phyloP scores from a whole-genome alignment of 2,888 invertebrate genomes.

The Alsophila aescularia region DNA sequence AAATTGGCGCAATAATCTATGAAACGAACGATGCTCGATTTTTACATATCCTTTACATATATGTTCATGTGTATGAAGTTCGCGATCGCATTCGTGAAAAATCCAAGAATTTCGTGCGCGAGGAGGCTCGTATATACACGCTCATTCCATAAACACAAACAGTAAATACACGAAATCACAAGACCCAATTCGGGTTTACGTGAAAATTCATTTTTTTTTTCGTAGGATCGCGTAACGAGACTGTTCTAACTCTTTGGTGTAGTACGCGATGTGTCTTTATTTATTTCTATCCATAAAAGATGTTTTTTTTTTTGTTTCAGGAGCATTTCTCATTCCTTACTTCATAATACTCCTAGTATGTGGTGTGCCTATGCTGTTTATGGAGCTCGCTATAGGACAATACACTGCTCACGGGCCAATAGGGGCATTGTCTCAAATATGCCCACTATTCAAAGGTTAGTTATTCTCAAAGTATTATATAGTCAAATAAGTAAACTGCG shows the following conservation, averaged over 20 bases:
- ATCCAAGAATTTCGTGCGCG: too few relatives aligned
- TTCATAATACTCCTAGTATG: slow-evolving; percentile 95
- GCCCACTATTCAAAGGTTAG: slow-evolving; percentile 96
- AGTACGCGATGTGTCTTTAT: too few relatives aligned
- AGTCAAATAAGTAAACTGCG: not conserved
- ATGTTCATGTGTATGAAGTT: too few relatives aligned
- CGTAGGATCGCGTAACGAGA: too few relatives aligned
- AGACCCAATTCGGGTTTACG: too few relatives aligned
- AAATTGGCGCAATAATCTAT: slow-evolving; percentile 34
- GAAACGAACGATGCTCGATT: not conserved
- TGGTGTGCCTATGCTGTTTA: slow-evolving; percentile 96
- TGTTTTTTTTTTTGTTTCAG: slow-evolving; percentile 80
- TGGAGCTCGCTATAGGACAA: slow-evolving; percentile 97
- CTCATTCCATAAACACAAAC: too few relatives aligned
- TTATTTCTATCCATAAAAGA: not conserved
- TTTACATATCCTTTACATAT: too few relatives aligned
- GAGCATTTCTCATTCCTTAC: slow-evolving; percentile 97
- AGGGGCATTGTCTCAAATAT: slow-evolving; percentile 95
- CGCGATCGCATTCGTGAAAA: too few relatives aligned
- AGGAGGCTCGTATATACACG: too few relatives aligned
- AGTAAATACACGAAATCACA: too few relatives aligned
- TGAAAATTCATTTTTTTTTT: too few relatives aligned
- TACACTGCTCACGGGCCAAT: slow-evolving; percentile 96
- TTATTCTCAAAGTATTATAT: slow-evolving; percentile 22
- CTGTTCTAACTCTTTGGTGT: too few relatives aligned